Evolutionary conservation across 1,140 invertebrate genomes (phyloP), one percentile per base, ranked within the genome.

Genomic region (Bombus terrestris): DNA sequence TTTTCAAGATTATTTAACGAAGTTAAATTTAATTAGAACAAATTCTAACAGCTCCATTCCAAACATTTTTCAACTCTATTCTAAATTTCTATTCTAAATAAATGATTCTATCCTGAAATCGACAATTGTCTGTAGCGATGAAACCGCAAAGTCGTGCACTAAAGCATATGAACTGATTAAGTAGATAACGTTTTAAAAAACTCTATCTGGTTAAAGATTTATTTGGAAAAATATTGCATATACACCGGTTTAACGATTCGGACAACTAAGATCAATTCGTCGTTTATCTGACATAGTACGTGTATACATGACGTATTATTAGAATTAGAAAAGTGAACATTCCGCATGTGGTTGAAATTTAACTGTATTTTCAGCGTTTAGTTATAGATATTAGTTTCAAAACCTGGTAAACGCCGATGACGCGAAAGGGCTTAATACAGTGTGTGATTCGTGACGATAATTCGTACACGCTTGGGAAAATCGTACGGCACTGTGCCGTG

Each of bases 401-500:
- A 47, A 37, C 0, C n/a, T 18, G 13, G 13, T 25, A n/a, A 53
- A 69, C 3, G 2, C 69, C 68, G 13, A 74, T 66, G 64, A 13
- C n/a, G 41, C 28, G 75, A 62, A 64, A 72, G 25, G 18, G 22
- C 22, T 64, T 57, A n/a, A 25, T 32, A 5, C 10, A 18, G 3
- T 6, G 10, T 57, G 43, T 8, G 18, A 22, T 18, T 8, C 69
- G 62, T 57, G 68, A 66, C 5, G 62, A 37, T 62, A 47, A 73
- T 71, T 66, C 62, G 43, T 53, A 6, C 22, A 39, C 13, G 28
- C 10, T 78, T 9, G 82, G n/a, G 71, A 89, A 89, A 90, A 88
- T 81, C 66, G 64, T 90, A 88, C 86, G 86, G 79, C 75, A 86
- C 88, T 90, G 89, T 32, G 57, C 72, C 35, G 53, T 28, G 79